phyloP scores from a whole-genome alignment of 2,113 vertebrate species.

The Micronycteris hirsuta region DNA sequence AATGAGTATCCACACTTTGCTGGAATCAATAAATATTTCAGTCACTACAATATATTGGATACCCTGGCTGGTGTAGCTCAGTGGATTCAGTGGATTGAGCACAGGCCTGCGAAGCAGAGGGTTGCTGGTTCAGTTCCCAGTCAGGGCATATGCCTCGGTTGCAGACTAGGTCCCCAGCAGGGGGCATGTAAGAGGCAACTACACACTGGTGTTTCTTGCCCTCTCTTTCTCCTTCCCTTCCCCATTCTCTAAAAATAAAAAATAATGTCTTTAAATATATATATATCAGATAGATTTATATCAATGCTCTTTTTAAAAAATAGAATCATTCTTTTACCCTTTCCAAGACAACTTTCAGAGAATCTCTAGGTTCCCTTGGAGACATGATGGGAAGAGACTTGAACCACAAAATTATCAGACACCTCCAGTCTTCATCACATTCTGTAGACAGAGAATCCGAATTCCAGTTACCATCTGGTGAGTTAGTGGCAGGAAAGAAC shows the following conservation, averaged over 20 bases:
- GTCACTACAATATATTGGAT: background rate
- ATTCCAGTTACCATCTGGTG: background rate
- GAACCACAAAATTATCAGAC: background rate
- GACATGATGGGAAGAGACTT: background rate
- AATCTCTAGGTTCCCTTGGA: background rate
- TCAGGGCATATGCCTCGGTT: no score
- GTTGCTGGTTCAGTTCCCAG: no score
- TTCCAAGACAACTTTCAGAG: background rate
- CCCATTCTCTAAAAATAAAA: no score
- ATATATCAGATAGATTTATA: background rate
- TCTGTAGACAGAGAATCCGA: background rate
- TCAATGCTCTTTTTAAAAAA: background rate
- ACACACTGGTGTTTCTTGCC: no score
- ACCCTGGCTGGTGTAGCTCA: no score
- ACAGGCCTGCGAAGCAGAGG: no score
- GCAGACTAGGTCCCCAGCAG: no score
- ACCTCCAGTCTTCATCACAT: background rate
- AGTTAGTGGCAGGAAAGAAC: background rate
- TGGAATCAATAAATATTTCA: background rate
- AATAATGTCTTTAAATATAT: no score
- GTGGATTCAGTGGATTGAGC: no score
- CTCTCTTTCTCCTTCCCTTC: no score
- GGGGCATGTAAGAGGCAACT: no score
- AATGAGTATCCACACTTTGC: background rate
- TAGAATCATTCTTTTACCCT: background rate